Evolutionary conservation across 2,113 vertebrate genomes (phyloP).

Genomic region (Taxidea taxus): DNA sequence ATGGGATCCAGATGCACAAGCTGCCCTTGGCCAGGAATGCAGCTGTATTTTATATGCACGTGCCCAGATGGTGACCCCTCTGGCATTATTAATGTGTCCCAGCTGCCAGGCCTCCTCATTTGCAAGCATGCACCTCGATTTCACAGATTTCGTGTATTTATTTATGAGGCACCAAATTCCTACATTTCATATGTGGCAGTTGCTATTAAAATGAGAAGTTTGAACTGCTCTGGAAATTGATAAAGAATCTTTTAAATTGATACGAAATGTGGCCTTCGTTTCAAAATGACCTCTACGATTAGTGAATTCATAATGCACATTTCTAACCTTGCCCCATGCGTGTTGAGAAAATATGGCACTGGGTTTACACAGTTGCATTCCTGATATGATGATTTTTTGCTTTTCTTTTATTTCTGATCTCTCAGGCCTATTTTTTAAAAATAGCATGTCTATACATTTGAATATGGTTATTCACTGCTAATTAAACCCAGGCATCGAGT

Average conservation of each 20-base stretch:
- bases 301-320: constrained; percentile 28
- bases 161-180: constrained; percentile 53
- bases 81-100: constrained; percentile 74
- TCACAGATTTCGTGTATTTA: constrained; percentile 59
- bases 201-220: constrained; percentile 66
- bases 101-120: constrained; percentile 44
- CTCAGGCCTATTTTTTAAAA: constrained; percentile 27
- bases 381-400: neutral
- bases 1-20: constrained; percentile 79
- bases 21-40: constrained; percentile 68
- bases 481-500: constrained; percentile 28
- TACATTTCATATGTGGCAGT: constrained; percentile 62
- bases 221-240: constrained; percentile 63
- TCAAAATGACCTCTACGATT: constrained; percentile 39
- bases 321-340: neutral
- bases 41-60: constrained; percentile 72
- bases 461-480: neutral
- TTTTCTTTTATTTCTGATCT: constrained; percentile 48
- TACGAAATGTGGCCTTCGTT: constrained; percentile 19
- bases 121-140: neutral
- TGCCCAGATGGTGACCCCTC: constrained; percentile 80
- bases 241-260: constrained; percentile 62
- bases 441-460: neutral
- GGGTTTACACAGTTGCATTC: neutral
- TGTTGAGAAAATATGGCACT: neutral